Evolutionary conservation across 2,113 vertebrate genomes (phyloP), one percentile per base, ranked within the genome.

Genomic region (Poeciliopsis turrubarensis): DNA sequence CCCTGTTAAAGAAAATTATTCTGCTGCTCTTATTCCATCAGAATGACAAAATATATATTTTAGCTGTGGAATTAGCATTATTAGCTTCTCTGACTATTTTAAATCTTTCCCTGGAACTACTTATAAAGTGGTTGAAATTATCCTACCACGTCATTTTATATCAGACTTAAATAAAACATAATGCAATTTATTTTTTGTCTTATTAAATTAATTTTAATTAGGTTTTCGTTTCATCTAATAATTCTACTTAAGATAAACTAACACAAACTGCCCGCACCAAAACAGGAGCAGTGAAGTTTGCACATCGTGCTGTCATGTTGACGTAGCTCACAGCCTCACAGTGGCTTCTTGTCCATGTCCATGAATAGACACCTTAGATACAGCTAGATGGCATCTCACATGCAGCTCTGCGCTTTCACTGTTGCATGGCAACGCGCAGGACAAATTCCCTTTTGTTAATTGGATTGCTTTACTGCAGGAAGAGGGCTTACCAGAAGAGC

Each of bases 401-500:
- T 88, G 83, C 85, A 80, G 87, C 86, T 83, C 86, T 75, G 80
- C 78, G 87, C 85, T 78, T 78, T 84, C 15, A 67, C 79, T 72
- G 90, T 91, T 89, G 89, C 87, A 71, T 80, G 61, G 89, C 72
- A 89, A 89, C 76, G 3, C 13, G 4, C 85, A 85, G 80, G 76
- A 90, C 82, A 91, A 51, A 81, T 75, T 87, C 78, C 77, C 51
- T 80, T 85, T 89, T 91, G 86, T 91, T 92, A 90, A 92, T 93
- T 89, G 89, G 89, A 92, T 92, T 89, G 63, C 79, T 63, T 70
- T 79, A 39, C 79, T 74, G 80, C 77, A 72, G 74, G 37, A 60
- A 61, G 66, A 87, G 70, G 67, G 67, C 80, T 89, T 81, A 71
- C 64, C 37, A 77, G 27, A 26, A 77, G 27, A 26, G 47, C 27